Evolutionary conservation across 1,140 invertebrate genomes (phyloP).

Genomic region (Papilio xuthus): DNA sequence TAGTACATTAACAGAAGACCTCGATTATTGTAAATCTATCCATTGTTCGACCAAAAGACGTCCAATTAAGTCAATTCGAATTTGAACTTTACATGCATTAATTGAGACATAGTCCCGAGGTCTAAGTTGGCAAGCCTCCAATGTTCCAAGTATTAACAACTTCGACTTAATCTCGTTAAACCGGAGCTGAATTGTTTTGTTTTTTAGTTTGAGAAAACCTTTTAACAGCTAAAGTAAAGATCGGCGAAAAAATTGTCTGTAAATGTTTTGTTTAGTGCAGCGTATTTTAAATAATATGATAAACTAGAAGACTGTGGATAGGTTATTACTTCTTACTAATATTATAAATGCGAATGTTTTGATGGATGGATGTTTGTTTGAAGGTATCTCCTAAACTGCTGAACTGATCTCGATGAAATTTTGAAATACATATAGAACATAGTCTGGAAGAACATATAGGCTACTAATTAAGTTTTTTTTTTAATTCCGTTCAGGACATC

Average conservation of each 20-base stretch:
- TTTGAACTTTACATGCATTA: slow-evolving; percentile 9
- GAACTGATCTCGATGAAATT: too few species aligned
- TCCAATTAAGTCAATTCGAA: slow-evolving; percentile 25
- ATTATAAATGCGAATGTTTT: too few species aligned
- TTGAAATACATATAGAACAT: too few species aligned
- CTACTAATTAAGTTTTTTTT: too few species aligned
- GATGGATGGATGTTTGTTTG: too few species aligned
- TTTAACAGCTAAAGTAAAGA: slow-evolving; percentile 1
- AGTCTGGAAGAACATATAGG: too few species aligned
- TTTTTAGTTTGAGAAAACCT: slow-evolving; percentile 14
- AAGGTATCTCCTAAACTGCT: too few species aligned
- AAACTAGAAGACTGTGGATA: neutral
- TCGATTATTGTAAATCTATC: slow-evolving; percentile 17
- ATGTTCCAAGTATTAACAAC: slow-evolving; percentile 25
- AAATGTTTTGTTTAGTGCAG: neutral
- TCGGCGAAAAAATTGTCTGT: neutral
- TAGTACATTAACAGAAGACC: neutral
- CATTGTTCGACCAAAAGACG: slow-evolving; percentile 12
- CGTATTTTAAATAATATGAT: neutral
- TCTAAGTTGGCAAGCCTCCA: slow-evolving; percentile 1
- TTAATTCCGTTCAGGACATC: too few species aligned
- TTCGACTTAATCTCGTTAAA: slow-evolving; percentile 23
- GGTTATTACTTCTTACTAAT: too few species aligned
- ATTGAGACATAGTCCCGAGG: slow-evolving; percentile 14
- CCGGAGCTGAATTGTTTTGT: slow-evolving; percentile 16